Evolutionary conservation across 2,888 invertebrate species (phyloP), one percentile per base, ranked within the genome.

Genomic region (Caenorhabditis uteleia): DNA sequence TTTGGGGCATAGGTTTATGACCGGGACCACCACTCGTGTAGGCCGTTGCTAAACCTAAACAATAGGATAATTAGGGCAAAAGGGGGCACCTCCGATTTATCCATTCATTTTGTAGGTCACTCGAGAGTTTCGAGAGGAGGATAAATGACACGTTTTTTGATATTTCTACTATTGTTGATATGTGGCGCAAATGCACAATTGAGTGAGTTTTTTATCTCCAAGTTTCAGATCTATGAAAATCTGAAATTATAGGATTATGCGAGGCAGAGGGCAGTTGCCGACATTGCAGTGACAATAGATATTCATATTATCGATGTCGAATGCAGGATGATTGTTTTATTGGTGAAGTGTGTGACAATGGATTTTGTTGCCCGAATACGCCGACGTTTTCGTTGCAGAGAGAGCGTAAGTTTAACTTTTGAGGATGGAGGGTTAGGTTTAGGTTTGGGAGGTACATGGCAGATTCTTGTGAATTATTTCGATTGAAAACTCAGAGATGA

Each of bases 341-440:
- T 16, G 70, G 70, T 4, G 75, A 75, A 50, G 49, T 67, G 12
- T 75, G 75, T 34, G 72, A 70, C 12, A 67, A 56, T n/a, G 75
- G 71, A 51, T 75, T 75, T 50, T 75, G 75, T 39, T 75, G 75
- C 40, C 75, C 75, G 4, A 68, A 66, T 26, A 44, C 51, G 2
- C 60, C 69, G 26, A 56, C 55, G 26, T 49, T 65, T 34, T 47
- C 58, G 6, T 27, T 57, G 7, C 67, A 69, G 25, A 39, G 58
- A 53, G 68, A 71, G 51, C 58, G 71, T 71, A 18, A 59, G 65
- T 57, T 43, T 43, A 6, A 5, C 16, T 42, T 42, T 40, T 42
- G 5, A n/a, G n/a, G n/a, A n/a, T n/a, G n/a, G n/a, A n/a, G n/a
- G n/a, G n/a, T n/a, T n/a, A n/a, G n/a, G n/a, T n/a, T n/a, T n/a